Conservation (phyloP, 2,797 vertebrate species). For the Hippocampus kuda region DNA sequence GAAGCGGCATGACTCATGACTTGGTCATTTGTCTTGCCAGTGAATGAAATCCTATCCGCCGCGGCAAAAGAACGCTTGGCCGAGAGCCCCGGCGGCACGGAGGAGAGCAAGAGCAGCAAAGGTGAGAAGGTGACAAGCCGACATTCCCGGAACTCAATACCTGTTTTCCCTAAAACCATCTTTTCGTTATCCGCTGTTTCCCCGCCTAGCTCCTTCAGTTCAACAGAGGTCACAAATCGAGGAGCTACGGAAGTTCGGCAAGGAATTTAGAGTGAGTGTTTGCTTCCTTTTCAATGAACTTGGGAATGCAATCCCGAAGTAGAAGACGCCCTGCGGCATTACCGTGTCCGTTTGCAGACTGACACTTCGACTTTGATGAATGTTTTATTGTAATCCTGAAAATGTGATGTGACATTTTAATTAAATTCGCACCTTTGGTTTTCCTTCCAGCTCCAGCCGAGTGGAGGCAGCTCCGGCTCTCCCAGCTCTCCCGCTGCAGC, state of each 20-base stretch:
- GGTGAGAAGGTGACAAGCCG: constrained; percentile 31
- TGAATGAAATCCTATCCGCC: constrained; percentile 61
- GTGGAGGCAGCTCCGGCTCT: constrained; percentile 48
- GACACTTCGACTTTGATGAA: too few relatives aligned
- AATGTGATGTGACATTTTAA: too few relatives aligned
- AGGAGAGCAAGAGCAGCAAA: constrained; percentile 58
- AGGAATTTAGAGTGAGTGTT: constrained; percentile 78
- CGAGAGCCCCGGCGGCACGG: constrained; percentile 49
- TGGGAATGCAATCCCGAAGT: background rate
- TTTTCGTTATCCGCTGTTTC: constrained; percentile 1
- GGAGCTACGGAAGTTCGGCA: constrained; percentile 81
- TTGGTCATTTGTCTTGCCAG: constrained; percentile 32
- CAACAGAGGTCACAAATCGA: constrained; percentile 81
- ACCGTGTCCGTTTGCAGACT: too few relatives aligned
- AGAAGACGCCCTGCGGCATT: background rate
- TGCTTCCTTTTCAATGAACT: constrained; percentile 4
- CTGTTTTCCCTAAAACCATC: too few relatives aligned
- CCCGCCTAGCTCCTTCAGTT: constrained; percentile 56
- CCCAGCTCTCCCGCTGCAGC: constrained; percentile 50
- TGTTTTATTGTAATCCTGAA: too few relatives aligned
- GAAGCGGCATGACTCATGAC: constrained; percentile 12
- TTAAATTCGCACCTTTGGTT: background rate
- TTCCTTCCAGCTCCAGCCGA: constrained; percentile 68
- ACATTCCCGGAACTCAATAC: background rate
- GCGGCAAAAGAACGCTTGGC: constrained; percentile 56